A percentile compares a stretch with the other conserved stretches of the same genome.
These are phyloP conservation scores for Ceyx cyanopectus DNA, from an alignment of 2,113 vertebrate species.

Conservation along the genomic window DNA sequence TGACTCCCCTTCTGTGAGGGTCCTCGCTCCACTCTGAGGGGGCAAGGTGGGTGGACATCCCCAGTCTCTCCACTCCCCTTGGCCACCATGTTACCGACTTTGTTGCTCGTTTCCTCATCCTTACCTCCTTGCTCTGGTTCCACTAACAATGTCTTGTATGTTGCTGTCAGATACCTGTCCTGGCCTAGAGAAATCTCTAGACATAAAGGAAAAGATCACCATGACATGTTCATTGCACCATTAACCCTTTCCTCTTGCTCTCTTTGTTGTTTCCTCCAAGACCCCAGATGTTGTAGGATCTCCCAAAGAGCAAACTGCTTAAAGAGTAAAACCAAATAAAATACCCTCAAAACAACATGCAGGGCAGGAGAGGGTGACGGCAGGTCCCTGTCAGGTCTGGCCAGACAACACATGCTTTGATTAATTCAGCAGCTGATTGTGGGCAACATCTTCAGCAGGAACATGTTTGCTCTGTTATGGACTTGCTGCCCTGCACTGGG, in stretches of 20 bases:
- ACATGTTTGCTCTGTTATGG: fast-evolving
- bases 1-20: neutral
- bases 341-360: neutral
- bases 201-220: neutral
- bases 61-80: neutral
- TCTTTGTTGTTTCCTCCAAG: neutral
- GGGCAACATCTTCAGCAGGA: neutral
- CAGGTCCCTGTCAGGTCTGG: neutral
- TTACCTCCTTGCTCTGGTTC: neutral
- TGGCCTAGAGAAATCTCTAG: neutral
- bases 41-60: neutral
- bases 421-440: neutral
- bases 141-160: fast-evolving
- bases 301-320: neutral
- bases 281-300: neutral
- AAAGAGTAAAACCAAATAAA: neutral
- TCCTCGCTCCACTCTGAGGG: neutral
- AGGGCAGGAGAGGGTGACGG: neutral
- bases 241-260: neutral
- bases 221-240: neutral
- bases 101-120: neutral
- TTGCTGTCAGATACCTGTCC: neutral
- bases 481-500: neutral
- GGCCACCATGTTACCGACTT: fast-evolving
- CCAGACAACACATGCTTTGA: neutral